Evolutionary conservation across 1,140 invertebrate genomes (phyloP), one percentile per base, ranked within the genome.

Genomic region (Cyclargus thomasi): DNA sequence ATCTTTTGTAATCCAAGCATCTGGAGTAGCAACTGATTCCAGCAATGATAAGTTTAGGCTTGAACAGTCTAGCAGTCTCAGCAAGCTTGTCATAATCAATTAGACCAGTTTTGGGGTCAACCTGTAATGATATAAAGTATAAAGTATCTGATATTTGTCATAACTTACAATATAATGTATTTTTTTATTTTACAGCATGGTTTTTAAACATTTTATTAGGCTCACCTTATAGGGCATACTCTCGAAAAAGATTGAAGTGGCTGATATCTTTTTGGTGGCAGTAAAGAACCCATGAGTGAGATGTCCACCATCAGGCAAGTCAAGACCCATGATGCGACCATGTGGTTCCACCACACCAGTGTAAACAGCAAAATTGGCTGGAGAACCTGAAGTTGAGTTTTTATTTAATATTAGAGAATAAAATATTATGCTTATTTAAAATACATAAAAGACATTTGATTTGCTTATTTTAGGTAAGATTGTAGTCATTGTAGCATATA

Each of bases 231-330:
- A 99, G 4, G 98, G 98, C 95, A 99, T 97, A 14, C 97, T 99
- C 91, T 99, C 98, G 85, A 99, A 99, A 91, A 98, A 99, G 53
- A 99, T 95, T 0, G 98, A 99, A 0, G 98, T 99, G 1, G 98
- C 98, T 0, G 98, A 99, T 23, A 99, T 97, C 90, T 97, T 98
- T 83, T 98, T 99, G 1, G 91, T 95, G 3, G 94, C 89, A 1
- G 97, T 99, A 81, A 97, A 96, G 86, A 98, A 99, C 39, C 95
- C 98, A 85, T 99, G 98, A 62, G 97, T 98, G 53, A 98, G 92
- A 91, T 99, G 98, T 1, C 99, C 99, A 67, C 99, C 99, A 90
- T 99, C 98, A 10, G 97, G 97, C 62, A 99, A 91, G 91, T 99
- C 97, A 62, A 99, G 88, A 1, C 96, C 98, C 98, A 99, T 99